Conservation (phyloP, 2,797 vertebrate genomes). For the Prunella strophiata region DNA sequence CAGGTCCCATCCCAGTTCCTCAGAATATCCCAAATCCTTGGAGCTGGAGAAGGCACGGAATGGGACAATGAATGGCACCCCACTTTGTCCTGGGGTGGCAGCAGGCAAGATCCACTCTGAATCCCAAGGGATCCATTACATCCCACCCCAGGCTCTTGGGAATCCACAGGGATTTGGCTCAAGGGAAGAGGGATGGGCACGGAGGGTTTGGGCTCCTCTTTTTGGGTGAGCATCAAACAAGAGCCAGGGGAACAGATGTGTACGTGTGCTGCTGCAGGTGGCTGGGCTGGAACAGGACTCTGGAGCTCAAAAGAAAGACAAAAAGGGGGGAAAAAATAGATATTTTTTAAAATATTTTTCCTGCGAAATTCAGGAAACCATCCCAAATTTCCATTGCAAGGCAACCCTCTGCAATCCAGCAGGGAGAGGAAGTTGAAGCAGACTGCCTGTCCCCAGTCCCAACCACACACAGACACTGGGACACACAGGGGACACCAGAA, state of each 20-base stretch:
- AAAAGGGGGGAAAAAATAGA: not conserved
- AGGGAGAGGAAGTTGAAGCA: conserved; percentile 62
- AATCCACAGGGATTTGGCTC: not conserved
- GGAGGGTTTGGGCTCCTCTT: not conserved
- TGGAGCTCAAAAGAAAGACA: not conserved
- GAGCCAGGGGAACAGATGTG: fast-evolving
- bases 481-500: not conserved
- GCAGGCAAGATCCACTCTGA: fast-evolving
- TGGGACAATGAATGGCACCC: not conserved
- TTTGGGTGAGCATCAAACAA: not conserved
- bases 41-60: not conserved
- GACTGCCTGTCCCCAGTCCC: conserved; percentile 31
- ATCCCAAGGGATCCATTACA: fast-evolving
- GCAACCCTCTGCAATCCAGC: not conserved
- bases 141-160: not conserved
- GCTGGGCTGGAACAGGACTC: not conserved
- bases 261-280: not conserved
- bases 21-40: not conserved
- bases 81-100: fast-evolving
- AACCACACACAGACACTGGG: not conserved
- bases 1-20: not conserved
- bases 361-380: conserved; percentile 70
- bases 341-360: conserved; percentile 16
- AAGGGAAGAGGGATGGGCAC: not conserved
- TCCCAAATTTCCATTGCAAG: conserved; percentile 59